Conservation (phyloP, 1,140 invertebrate genomes). For the Marisa cornuarietis region DNA sequence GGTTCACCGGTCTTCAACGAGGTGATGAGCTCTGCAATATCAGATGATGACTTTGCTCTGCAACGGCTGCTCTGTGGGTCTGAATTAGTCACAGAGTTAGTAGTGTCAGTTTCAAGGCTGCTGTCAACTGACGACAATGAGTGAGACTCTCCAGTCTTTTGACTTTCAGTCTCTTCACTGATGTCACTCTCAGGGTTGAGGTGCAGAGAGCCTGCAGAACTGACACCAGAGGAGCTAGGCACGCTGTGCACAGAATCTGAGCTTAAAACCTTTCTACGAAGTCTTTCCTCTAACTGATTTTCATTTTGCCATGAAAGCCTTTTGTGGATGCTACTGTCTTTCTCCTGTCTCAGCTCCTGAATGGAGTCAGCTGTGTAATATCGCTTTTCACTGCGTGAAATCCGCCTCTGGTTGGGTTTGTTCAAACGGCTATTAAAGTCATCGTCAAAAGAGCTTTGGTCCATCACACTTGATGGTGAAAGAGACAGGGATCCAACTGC, state of each 20-base stretch:
- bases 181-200: constrained; percentile 65
- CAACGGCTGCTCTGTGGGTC: neutral
- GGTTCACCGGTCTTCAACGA: constrained; percentile 51
- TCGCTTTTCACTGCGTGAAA: constrained; percentile 68
- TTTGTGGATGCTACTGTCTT: constrained; percentile 74
- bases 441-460: constrained; percentile 35
- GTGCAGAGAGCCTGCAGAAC: constrained; percentile 69
- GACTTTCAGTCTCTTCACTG: constrained; percentile 44
- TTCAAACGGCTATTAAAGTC: constrained; percentile 37
- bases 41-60: constrained; percentile 55
- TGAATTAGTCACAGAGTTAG: constrained; percentile 4
- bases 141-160: neutral
- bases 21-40: constrained; percentile 53
- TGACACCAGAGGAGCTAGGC: constrained; percentile 70
- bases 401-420: constrained; percentile 66
- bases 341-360: constrained; percentile 72
- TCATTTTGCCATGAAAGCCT: constrained; percentile 73
- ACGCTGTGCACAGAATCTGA: constrained; percentile 66
- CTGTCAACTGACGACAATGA: neutral
- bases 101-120: neutral
- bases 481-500: constrained; percentile 22
- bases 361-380: constrained; percentile 77
- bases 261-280: constrained; percentile 56
- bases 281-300: constrained; percentile 51
- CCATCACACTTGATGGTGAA: constrained; percentile 24